phyloP scores from a whole-genome alignment of 2,113 vertebrate species.

The Epinephelus lanceolatus region DNA sequence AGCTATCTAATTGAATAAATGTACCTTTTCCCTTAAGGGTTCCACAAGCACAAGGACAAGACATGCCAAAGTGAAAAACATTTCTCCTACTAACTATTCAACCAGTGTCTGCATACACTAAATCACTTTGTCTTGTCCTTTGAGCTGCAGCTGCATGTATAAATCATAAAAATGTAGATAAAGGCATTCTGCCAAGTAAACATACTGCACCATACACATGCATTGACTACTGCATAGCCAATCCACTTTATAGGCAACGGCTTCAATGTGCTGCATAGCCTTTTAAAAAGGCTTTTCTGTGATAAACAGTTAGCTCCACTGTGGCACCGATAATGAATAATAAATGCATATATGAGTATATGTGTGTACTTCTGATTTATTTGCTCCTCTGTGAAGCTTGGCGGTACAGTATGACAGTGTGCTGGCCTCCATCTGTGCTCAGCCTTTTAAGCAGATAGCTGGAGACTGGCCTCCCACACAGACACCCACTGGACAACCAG shows the following conservation, averaged over 20 bases:
- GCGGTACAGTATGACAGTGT: constrained; percentile 33
- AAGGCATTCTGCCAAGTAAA: constrained; percentile 59
- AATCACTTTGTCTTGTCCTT: constrained; percentile 47
- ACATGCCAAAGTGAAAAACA: constrained; percentile 31
- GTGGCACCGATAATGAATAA: constrained; percentile 73
- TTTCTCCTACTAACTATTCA: constrained; percentile 35
- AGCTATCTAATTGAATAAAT: constrained; percentile 32
- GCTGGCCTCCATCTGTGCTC: constrained; percentile 51
- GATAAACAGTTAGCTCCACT: constrained; percentile 66
- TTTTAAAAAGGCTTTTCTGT: constrained; percentile 57
- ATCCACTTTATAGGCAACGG: constrained; percentile 47
- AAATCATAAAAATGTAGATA: constrained; percentile 61
- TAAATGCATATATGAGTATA: constrained; percentile 70
- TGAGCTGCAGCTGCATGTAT: constrained; percentile 61
- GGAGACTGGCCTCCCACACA: constrained; percentile 62
- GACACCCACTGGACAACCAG: constrained; percentile 42
- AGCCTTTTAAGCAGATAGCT: constrained; percentile 63
- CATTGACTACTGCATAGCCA: constrained; percentile 19
- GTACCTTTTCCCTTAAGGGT: constrained; percentile 3
- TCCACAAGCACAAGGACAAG: constrained; percentile 21
- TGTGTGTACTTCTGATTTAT: constrained; percentile 68
- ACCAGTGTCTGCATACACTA: constrained; percentile 36
- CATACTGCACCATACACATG: constrained; percentile 21
- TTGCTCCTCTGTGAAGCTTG: constrained; percentile 55
- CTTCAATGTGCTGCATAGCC: constrained; percentile 25